These are phyloP conservation scores for Pollachius pollachius DNA, from an alignment of 2,113 vertebrate species.

Conservation along the genomic window DNA sequence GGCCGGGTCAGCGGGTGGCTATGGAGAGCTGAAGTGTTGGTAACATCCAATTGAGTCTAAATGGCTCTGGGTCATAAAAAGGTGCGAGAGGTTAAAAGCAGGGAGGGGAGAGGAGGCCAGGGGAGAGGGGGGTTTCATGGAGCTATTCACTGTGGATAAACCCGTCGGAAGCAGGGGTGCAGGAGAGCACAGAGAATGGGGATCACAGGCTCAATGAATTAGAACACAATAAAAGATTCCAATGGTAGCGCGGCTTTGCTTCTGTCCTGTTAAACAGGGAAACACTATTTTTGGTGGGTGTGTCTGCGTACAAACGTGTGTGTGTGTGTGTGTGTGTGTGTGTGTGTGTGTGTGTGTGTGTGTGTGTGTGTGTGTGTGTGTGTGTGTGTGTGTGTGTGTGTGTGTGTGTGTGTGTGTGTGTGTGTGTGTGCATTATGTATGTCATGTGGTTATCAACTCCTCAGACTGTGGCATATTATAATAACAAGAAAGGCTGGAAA, in stretches of 20 bases:
- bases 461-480: conserved; percentile 44
- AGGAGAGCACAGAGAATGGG: conserved; percentile 16
- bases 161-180: conserved; percentile 34
- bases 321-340: conserved; percentile 5
- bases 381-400: background rate
- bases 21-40: conserved; percentile 59
- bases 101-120: background rate
- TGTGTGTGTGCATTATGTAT: conserved; percentile 14
- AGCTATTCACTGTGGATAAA: conserved; percentile 51
- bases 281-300: background rate
- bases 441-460: conserved; percentile 31
- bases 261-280: background rate
- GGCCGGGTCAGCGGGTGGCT: conserved; percentile 56
- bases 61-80: conserved; percentile 69
- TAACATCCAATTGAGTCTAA: conserved; percentile 72
- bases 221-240: conserved; percentile 10
- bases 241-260: background rate
- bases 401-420: background rate
- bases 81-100: conserved; percentile 68
- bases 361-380: conserved; percentile 7
- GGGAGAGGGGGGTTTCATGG: conserved; percentile 31
- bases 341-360: conserved; percentile 11
- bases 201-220: conserved; percentile 9
- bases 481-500: conserved; percentile 51
- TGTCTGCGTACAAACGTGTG: background rate